Conservation (phyloP, 1,140 invertebrate genomes). For the Heterodera carotae region DNA sequence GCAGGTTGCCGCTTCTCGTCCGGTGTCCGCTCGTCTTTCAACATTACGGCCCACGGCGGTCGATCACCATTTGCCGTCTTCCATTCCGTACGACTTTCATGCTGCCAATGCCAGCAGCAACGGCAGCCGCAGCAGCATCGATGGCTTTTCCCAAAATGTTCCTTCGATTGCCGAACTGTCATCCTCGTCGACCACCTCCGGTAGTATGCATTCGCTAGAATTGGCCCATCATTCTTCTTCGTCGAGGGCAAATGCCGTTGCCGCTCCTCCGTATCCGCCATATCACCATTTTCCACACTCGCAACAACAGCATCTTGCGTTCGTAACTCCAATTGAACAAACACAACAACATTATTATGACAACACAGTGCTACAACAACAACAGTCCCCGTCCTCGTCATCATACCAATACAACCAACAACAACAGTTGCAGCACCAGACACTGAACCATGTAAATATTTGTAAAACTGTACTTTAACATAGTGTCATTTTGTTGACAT, state of each 20-base stretch:
- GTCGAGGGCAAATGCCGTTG: not conserved
- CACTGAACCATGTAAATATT: not conserved
- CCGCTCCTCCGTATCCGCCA: not conserved
- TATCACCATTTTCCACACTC: not conserved
- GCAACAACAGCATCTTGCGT: conserved; percentile 14
- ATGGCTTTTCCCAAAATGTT: not conserved
- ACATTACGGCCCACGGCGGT: not conserved
- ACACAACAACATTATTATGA: conserved; percentile 11
- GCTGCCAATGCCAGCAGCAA: not conserved
- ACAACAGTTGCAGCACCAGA: not conserved
- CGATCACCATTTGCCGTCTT: not conserved
- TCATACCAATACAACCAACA: not conserved
- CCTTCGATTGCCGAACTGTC: not conserved
- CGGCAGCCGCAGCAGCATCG: not conserved
- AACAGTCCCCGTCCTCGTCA: not conserved
- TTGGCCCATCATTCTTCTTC: not conserved
- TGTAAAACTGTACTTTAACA: too few relatives aligned
- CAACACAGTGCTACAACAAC: not conserved
- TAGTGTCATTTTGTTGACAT: too few relatives aligned
- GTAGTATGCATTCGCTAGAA: not conserved
- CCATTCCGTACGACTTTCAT: not conserved
- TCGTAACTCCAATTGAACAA: conserved; percentile 1
- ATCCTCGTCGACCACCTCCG: not conserved
- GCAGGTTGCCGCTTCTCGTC: not conserved
- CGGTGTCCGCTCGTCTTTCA: not conserved